Conservation (phyloP, 2,113 vertebrate genomes). For the Acrocephalus arundinaceus region DNA sequence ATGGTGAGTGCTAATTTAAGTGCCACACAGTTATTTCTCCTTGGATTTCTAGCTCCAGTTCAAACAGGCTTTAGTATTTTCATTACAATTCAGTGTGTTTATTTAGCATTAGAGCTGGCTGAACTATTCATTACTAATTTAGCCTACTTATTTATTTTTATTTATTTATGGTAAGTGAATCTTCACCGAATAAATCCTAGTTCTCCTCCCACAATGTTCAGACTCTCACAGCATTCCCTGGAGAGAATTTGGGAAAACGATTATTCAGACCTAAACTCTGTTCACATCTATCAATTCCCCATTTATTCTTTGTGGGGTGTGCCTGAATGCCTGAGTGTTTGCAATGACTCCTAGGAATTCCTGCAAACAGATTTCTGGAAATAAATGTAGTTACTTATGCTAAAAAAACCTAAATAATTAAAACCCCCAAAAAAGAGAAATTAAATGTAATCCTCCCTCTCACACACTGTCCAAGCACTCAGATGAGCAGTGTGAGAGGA, state of each 20-base stretch:
- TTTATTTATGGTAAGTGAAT: constrained; percentile 52
- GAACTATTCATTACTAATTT: constrained; percentile 59
- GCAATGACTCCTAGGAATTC: not conserved
- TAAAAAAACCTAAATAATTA: not conserved
- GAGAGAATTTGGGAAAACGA: not conserved
- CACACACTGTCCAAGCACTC: not conserved
- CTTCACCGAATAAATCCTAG: not conserved
- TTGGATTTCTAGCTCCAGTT: constrained; percentile 43
- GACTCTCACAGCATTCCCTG: not conserved
- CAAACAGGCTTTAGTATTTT: constrained; percentile 43
- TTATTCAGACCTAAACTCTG: not conserved
- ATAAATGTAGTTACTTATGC: not conserved
- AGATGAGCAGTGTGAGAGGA: not conserved
- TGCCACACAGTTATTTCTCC: constrained; percentile 34
- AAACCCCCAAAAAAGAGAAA: not conserved
- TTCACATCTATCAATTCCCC: not conserved
- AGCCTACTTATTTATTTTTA: constrained; percentile 49
- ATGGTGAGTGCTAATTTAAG: constrained; percentile 43
- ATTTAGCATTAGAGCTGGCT: constrained; percentile 32
- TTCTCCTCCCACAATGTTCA: constrained; percentile 16
- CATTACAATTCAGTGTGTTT: constrained; percentile 51
- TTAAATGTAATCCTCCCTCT: not conserved
- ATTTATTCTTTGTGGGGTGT: not conserved
- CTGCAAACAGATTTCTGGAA: not conserved
- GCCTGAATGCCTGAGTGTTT: not conserved